Conservation (phyloP, 2,888 invertebrate species). For the Timema cristinae region DNA sequence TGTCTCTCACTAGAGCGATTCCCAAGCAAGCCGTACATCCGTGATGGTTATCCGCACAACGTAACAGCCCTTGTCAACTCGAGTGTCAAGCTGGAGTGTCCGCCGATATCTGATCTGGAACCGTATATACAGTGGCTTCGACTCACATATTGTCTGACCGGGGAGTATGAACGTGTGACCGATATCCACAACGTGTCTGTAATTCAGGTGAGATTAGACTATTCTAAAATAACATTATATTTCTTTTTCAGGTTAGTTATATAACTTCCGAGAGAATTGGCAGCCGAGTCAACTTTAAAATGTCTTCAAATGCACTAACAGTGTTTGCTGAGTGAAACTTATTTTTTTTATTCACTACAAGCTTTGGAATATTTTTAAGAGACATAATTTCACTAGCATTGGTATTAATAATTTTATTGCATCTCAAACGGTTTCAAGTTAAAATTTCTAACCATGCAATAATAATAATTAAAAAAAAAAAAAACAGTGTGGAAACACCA, state of each 20-base stretch:
- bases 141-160: slow-evolving; percentile 38
- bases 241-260: slow-evolving; percentile 1
- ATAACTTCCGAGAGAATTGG: neutral
- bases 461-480: too few species aligned
- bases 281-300: too few species aligned
- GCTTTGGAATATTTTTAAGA: too few species aligned
- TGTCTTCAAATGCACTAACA: too few species aligned
- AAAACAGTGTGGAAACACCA: too few species aligned
- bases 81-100: slow-evolving; percentile 70
- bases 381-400: too few species aligned
- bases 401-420: too few species aligned
- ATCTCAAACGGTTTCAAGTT: too few species aligned
- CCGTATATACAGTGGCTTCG: slow-evolving; percentile 77
- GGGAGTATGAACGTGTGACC: slow-evolving; percentile 36
- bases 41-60: slow-evolving; percentile 76
- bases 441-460: too few species aligned
- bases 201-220: slow-evolving; percentile 40
- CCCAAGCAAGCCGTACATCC: slow-evolving; percentile 80
- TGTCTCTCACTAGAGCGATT: slow-evolving; percentile 60
- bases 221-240: neutral
- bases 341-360: too few species aligned
- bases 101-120: slow-evolving; percentile 77
- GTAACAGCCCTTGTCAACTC: slow-evolving; percentile 70
- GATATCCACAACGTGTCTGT: slow-evolving; percentile 43
- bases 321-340: too few species aligned